These are phyloP conservation scores for Meta bourneti DNA, from an alignment of 2,888 invertebrate genomes.

Conservation along the genomic window DNA sequence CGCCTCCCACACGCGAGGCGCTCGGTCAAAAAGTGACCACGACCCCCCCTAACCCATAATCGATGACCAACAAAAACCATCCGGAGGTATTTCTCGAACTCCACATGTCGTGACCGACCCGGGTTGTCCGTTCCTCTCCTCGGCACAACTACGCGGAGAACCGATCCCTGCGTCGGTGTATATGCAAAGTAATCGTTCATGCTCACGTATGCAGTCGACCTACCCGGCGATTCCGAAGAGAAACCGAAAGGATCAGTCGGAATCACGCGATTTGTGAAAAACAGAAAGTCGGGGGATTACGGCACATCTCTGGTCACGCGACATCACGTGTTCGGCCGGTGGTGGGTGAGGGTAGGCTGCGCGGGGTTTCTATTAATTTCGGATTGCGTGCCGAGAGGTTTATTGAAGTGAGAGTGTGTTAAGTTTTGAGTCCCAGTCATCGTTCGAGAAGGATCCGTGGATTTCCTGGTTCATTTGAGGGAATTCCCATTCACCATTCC, in stretches of 20 bases:
- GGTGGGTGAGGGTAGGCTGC: slow-evolving; percentile 5
- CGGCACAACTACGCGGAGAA: background rate
- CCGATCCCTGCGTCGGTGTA: slow-evolving; percentile 19
- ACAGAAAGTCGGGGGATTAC: slow-evolving; percentile 49
- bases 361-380: slow-evolving; percentile 72
- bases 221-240: slow-evolving; percentile 31
- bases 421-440: slow-evolving; percentile 32
- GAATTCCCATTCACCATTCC: background rate
- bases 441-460: background rate
- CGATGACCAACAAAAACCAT: background rate
- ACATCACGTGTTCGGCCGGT: slow-evolving; percentile 46
- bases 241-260: slow-evolving; percentile 47
- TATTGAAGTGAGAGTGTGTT: slow-evolving; percentile 61
- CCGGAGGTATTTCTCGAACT: too few relatives aligned
- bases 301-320: slow-evolving; percentile 61
- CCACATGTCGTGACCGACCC: background rate
- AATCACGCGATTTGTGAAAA: slow-evolving; percentile 31
- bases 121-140: background rate
- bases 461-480: slow-evolving; percentile 45
- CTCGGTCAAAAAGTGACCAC: background rate
- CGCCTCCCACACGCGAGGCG: background rate
- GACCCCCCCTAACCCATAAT: background rate
- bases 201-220: slow-evolving; percentile 24
- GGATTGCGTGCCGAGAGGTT: slow-evolving; percentile 64
- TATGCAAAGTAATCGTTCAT: slow-evolving; percentile 71